Percentiles rank a stretch among this genome's conserved stretches.
These are phyloP conservation scores for Drosophila baimaii DNA, from an alignment of 1,140 invertebrate species.

Conservation along the genomic window DNA sequence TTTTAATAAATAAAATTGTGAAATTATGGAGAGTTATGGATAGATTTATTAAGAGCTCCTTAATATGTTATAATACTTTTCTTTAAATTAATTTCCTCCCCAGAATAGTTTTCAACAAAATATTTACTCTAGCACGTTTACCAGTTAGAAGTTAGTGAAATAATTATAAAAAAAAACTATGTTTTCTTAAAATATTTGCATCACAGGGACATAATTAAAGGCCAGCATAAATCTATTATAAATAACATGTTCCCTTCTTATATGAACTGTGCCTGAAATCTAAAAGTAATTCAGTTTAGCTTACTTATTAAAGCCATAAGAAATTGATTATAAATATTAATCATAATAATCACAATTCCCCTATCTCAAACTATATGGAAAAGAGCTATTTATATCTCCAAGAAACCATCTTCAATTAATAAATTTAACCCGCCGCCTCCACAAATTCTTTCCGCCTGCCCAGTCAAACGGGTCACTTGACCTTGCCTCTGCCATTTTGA, in stretches of 20 bases:
- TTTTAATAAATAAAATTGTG: not conserved
- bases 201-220: too few relatives aligned
- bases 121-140: too few relatives aligned
- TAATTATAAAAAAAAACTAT: too few relatives aligned
- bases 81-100: too few relatives aligned
- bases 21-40: not conserved
- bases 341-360: not conserved
- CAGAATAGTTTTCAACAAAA: too few relatives aligned
- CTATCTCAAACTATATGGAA: not conserved
- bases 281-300: too few relatives aligned
- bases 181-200: too few relatives aligned
- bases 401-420: not conserved
- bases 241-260: too few relatives aligned
- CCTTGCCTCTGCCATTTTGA: slow-evolving; percentile 54
- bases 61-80: not conserved
- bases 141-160: too few relatives aligned
- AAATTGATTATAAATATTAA: not conserved
- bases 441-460: not conserved
- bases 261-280: too few relatives aligned
- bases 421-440: not conserved
- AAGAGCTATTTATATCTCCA: slow-evolving; percentile 8
- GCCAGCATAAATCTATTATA: too few relatives aligned
- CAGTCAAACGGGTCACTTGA: slow-evolving; percentile 48
- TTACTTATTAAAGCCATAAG: too few relatives aligned
- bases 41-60: not conserved